Base-by-base conservation (phyloP, 2,888 invertebrate species). In the Pseudococcus jackbeardsleyi region DNA sequence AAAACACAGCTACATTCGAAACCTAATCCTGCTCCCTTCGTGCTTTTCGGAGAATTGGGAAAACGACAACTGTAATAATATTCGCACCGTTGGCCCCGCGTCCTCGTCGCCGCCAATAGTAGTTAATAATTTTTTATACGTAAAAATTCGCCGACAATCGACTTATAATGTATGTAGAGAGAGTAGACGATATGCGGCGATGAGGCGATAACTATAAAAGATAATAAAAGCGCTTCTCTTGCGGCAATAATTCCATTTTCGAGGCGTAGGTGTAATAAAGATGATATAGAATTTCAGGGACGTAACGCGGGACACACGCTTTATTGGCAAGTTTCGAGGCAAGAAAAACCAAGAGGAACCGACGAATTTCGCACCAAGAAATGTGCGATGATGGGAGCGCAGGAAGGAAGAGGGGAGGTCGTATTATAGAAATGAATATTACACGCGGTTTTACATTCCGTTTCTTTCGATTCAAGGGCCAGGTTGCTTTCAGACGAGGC, bases 221-320 rank as follows among this genome's bases (percentile, higher is more conserved):
- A 88, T 82, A 88, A 88, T 88, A 88, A 88, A 88, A 88, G 88
- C 42, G 88, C 79, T 88, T 88, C 77, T 82, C 82, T 39, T 50
- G 79, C 77, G 82, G 88, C 88, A 88, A 88, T 88, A 88, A 88
- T 88, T 88, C 82, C 88, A 77, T 86, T 86, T 88, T 50, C 50
- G 50, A 88, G 88, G 82, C 88, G 88, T 88, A 88, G 88, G 88
- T 88, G 88, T 88, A 88, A 88, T 88, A 88, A 88, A 88, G 88
- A 79, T 50, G 88, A 85, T 85, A 46, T 86, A 86, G 86, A 86
- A 86, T 86, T 86, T 86, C 85, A 64, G 33, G 39, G 54, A 33
- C 54, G 85, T 11, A 59, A 64, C 50, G 33, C 85, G 85, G 50
- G 85, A 86, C 86, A 64, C 86, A 42, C 86, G 42, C 68, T 86